phyloP scores from a whole-genome alignment of 2,113 vertebrate species.

The Tragelaphus imberbis region DNA sequence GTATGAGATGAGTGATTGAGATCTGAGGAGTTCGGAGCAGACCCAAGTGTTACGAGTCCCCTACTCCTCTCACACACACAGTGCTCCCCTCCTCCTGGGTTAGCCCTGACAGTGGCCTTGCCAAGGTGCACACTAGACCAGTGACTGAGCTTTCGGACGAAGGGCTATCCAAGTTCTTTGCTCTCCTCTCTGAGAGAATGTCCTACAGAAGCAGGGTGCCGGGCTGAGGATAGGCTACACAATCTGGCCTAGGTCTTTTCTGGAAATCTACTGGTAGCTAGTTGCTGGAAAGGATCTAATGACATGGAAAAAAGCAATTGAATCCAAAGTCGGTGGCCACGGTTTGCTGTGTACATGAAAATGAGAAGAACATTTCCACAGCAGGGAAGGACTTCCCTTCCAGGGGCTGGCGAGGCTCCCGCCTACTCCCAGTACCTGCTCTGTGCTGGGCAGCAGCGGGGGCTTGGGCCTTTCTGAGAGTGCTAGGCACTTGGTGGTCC shows the following conservation, averaged over 20 bases:
- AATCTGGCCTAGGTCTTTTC: not conserved
- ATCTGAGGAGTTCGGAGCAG: not conserved
- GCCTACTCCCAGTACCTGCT: too few species aligned
- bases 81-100: not conserved
- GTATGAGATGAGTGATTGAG: not conserved
- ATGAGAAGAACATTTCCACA: not conserved
- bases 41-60: not conserved
- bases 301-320: not conserved
- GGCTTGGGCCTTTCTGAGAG: not conserved
- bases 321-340: not conserved
- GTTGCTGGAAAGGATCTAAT: not conserved
- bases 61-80: rapidly evolving
- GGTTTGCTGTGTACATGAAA: not conserved
- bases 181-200: not conserved
- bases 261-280: not conserved
- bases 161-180: not conserved
- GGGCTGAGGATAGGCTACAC: not conserved
- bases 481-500: not conserved
- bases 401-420: too few species aligned
- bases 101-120: not conserved
- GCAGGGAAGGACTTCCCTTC: not conserved
- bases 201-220: not conserved
- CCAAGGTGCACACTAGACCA: not conserved
- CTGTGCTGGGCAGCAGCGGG: not conserved
- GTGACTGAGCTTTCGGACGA: not conserved